Conservation (phyloP, 1,140 invertebrate genomes). For the Nymphalis io region DNA sequence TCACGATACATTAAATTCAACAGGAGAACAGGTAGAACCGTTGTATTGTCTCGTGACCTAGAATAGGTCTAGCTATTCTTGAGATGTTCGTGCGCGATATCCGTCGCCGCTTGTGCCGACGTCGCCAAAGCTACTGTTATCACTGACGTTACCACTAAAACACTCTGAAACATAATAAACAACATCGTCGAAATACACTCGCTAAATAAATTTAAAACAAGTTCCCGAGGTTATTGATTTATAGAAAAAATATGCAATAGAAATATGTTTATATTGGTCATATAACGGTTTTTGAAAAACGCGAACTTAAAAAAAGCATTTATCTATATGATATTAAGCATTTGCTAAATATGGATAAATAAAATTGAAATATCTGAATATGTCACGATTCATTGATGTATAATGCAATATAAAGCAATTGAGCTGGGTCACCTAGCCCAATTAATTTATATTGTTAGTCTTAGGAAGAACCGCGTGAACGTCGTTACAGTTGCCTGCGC, state of each 20-base stretch:
- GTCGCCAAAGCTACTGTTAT: constrained; percentile 8
- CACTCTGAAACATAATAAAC: neutral
- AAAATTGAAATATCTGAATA: constrained; percentile 2
- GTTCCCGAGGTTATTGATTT: constrained; percentile 1
- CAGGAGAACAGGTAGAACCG: constrained; percentile 61
- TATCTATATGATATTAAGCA: neutral
- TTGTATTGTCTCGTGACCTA: constrained; percentile 63
- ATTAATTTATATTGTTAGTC: too few relatives aligned
- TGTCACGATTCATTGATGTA: constrained; percentile 20
- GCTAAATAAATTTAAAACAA: neutral
- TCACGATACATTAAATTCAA: constrained; percentile 46
- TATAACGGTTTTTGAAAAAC: neutral
- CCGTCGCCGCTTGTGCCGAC: constrained; percentile 24
- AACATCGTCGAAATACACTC: neutral
- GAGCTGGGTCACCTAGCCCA: neutral
- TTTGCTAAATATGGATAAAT: neutral
- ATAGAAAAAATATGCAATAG: neutral
- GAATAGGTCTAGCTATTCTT: constrained; percentile 53
- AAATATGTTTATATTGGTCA: neutral
- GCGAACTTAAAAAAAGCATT: neutral
- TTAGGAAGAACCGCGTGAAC: constrained; percentile 19
- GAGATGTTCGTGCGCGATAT: constrained; percentile 57
- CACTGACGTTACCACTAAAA: neutral
- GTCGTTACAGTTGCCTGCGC: constrained; percentile 45
- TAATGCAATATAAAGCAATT: constrained; percentile 28